Conservation (phyloP, 1,140 invertebrate genomes). For the Bombus terrestris region DNA sequence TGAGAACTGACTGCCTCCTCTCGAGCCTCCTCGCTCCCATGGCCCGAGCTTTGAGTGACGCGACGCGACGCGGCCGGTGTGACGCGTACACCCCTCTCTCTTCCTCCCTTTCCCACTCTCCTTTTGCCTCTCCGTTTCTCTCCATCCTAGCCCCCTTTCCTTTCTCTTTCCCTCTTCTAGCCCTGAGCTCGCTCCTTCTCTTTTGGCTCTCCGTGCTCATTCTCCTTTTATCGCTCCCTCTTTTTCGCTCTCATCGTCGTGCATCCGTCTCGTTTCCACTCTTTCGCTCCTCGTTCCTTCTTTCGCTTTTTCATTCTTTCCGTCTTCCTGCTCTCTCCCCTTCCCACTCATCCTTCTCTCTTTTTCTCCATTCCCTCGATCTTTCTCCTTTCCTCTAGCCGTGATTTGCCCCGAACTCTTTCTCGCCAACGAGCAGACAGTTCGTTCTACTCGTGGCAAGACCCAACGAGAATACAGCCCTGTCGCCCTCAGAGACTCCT, state of each 20-base stretch:
- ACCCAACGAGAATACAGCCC: constrained; percentile 63
- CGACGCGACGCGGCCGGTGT: constrained; percentile 76
- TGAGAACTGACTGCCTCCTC: constrained; percentile 83
- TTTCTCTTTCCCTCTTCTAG: constrained; percentile 47
- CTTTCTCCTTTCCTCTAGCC: not conserved
- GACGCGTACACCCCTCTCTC: constrained; percentile 74
- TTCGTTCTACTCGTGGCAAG: constrained; percentile 41
- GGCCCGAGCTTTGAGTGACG: constrained; percentile 76
- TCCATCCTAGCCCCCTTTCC: not conserved
- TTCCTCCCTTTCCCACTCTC: constrained; percentile 45
- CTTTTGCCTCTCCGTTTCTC: constrained; percentile 4
- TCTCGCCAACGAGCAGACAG: constrained; percentile 27
- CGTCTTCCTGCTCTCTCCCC: constrained; percentile 22
- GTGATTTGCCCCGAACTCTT: not conserved
- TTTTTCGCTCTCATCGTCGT: not conserved
- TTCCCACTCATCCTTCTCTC: constrained; percentile 7
- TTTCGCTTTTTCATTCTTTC: constrained; percentile 57
- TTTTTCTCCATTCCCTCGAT: not conserved
- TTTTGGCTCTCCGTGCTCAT: constrained; percentile 41
- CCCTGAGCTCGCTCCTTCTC: constrained; percentile 12
- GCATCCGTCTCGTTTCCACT: constrained; percentile 21
- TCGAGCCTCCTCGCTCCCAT: constrained; percentile 69
- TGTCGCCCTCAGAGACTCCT: constrained; percentile 66
- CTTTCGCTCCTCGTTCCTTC: constrained; percentile 39
- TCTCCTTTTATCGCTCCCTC: constrained; percentile 26